Percentiles rank a stretch among this genome's conserved stretches.
Evolutionary conservation across 2,797 vertebrate genomes (phyloP).

Genomic region (Melanotaenia nigrans): DNA sequence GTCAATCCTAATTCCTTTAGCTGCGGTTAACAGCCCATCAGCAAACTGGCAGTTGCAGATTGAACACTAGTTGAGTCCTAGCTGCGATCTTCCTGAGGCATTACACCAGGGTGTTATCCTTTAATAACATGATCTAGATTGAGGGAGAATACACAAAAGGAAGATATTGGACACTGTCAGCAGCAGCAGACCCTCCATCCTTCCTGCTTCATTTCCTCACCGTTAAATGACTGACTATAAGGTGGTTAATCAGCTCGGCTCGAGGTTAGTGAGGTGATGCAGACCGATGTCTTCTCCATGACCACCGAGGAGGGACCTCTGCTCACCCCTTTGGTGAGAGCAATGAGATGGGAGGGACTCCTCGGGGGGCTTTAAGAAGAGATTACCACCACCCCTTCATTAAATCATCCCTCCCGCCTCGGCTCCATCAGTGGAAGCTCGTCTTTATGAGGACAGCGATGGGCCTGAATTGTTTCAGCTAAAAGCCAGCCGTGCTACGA

Average conservation of each 20-base stretch:
- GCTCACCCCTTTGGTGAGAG: conserved; percentile 84
- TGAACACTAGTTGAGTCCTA: conserved; percentile 68
- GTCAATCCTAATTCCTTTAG: conserved; percentile 80
- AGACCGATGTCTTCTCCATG: conserved; percentile 83
- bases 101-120: conserved; percentile 75
- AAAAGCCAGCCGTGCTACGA: conserved; percentile 85
- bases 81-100: conserved; percentile 75
- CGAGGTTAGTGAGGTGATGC: conserved; percentile 88
- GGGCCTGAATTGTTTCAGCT: conserved; percentile 89
- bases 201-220: conserved; percentile 44
- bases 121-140: conserved; percentile 76
- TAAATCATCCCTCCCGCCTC: conserved; percentile 85
- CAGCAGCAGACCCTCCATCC: conserved; percentile 18
- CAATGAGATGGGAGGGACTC: conserved; percentile 87
- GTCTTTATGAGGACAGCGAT: conserved; percentile 93
- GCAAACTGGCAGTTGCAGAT: conserved; percentile 63
- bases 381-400: conserved; percentile 89
- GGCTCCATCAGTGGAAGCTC: conserved; percentile 65
- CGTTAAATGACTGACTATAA: conserved; percentile 87
- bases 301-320: conserved; percentile 69
- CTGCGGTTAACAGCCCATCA: conserved; percentile 73
- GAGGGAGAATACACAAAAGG: conserved; percentile 69
- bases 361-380: conserved; percentile 88
- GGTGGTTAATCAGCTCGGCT: conserved; percentile 90
- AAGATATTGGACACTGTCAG: conserved; percentile 64